A percentile compares a stretch with the other conserved stretches of the same genome.
phyloP scores from a whole-genome alignment of 2,888 invertebrate species.

The Altica lythri region DNA sequence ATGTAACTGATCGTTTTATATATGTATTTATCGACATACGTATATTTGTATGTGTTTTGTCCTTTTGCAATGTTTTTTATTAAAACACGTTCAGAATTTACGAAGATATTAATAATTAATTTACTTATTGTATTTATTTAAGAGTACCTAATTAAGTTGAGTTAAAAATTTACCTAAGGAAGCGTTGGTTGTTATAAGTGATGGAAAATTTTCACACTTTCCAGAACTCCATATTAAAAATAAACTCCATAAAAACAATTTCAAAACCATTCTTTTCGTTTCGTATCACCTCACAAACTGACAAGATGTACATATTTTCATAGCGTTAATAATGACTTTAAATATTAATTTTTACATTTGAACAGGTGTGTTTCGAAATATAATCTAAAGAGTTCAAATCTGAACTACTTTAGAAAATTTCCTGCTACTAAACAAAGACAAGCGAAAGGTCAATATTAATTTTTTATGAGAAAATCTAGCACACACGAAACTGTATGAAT shows the following conservation, averaged over 20 bases:
- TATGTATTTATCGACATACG: too few relatives aligned
- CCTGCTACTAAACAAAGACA: background rate
- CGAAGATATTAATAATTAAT: too few relatives aligned
- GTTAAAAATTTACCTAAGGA: slow-evolving; percentile 66
- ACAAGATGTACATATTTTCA: slow-evolving; percentile 3
- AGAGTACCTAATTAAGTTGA: background rate
- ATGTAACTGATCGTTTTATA: too few relatives aligned
- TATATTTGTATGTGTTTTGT: too few relatives aligned
- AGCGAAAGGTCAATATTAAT: slow-evolving; percentile 1
- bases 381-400: background rate
- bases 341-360: slow-evolving; percentile 16
- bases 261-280: slow-evolving; percentile 16
- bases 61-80: too few relatives aligned
- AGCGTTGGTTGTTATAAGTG: slow-evolving; percentile 73
- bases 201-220: slow-evolving; percentile 68
- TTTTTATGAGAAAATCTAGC: slow-evolving; percentile 3
- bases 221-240: slow-evolving; percentile 14
- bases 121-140: background rate
- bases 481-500: slow-evolving; percentile 4
- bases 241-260: slow-evolving; percentile 35
- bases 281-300: slow-evolving; percentile 11
- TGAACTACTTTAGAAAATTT: background rate
- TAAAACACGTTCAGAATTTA: too few relatives aligned
- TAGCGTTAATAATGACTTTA: slow-evolving; percentile 1
- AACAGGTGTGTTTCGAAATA: background rate